Conservation (phyloP, 1,140 invertebrate species). For the Venustaconcha ellipsiformis region DNA sequence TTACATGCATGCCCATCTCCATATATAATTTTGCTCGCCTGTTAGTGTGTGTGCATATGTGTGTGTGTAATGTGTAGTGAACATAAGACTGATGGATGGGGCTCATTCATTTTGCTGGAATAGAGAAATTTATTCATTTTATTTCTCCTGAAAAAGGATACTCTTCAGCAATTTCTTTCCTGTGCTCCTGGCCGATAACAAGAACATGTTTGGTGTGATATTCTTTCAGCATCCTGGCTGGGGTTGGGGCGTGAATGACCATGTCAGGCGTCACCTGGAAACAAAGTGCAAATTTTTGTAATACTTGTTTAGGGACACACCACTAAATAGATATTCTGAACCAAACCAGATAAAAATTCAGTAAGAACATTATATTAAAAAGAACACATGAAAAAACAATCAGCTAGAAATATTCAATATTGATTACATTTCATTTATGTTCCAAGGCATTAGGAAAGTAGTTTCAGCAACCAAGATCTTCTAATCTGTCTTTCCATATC, state of each 20-base stretch:
- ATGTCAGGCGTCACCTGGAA: slow-evolving; percentile 60
- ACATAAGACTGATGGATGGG: too few species aligned
- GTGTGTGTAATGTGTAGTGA: too few species aligned
- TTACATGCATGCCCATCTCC: neutral
- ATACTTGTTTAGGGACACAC: too few species aligned
- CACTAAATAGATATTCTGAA: too few species aligned
- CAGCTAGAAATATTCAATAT: neutral
- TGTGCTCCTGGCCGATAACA: slow-evolving; percentile 79
- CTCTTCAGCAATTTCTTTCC: slow-evolving; percentile 76
- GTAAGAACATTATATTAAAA: too few species aligned
- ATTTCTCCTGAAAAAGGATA: slow-evolving; percentile 73
- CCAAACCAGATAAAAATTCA: too few species aligned
- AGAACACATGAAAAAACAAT: neutral
- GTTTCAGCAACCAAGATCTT: neutral
- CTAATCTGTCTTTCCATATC: too few species aligned
- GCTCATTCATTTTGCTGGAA: too few species aligned
- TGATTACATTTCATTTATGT: neutral
- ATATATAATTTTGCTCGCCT: neutral
- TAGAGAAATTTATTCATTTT: slow-evolving; percentile 65
- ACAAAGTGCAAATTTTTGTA: slow-evolving; percentile 1
- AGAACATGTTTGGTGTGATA: slow-evolving; percentile 78
- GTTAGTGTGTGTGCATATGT: neutral
- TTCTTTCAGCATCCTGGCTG: slow-evolving; percentile 64
- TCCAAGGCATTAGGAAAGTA: neutral
- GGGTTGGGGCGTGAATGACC: slow-evolving; percentile 67